Conservation (phyloP, 2,797 vertebrate genomes). For the Helarctos malayanus region DNA sequence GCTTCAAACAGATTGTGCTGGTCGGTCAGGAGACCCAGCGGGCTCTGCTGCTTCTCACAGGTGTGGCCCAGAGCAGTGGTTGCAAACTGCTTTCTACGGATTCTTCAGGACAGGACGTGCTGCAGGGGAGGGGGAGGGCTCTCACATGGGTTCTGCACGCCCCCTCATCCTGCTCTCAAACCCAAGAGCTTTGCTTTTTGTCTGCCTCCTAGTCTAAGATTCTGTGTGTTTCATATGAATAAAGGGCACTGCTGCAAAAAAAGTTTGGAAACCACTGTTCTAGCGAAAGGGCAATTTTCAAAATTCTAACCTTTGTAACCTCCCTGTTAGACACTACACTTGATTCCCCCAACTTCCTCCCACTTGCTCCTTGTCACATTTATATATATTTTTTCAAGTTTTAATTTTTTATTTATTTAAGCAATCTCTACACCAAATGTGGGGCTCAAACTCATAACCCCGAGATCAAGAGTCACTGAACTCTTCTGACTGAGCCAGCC, state of each 20-base stretch:
- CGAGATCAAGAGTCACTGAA: neutral
- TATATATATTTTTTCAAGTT: neutral
- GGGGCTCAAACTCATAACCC: neutral
- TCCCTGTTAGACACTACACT: neutral
- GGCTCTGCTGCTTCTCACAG: constrained; percentile 87
- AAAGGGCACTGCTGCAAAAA: constrained; percentile 4
- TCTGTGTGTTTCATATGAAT: constrained; percentile 47
- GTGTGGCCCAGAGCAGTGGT: constrained; percentile 69
- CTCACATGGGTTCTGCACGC: neutral
- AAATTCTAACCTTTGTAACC: neutral
- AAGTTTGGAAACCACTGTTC: constrained; percentile 12
- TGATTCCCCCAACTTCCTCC: neutral
- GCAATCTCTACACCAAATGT: neutral
- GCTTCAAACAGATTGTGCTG: constrained; percentile 87
- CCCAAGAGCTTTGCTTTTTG: neutral
- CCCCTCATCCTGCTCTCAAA: neutral
- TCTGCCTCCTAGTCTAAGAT: constrained; percentile 7
- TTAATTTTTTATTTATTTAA: neutral
- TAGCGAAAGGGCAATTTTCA: neutral
- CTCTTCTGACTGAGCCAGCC: neutral
- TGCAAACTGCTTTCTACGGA: constrained; percentile 41
- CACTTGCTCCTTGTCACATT: neutral
- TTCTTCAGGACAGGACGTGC: neutral
- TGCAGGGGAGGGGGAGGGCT: neutral
- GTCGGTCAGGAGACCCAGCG: constrained; percentile 86